These are phyloP conservation scores for Caenorhabditis sp. DNA, from an alignment of 2,888 invertebrate genomes.

Conservation along the genomic window DNA sequence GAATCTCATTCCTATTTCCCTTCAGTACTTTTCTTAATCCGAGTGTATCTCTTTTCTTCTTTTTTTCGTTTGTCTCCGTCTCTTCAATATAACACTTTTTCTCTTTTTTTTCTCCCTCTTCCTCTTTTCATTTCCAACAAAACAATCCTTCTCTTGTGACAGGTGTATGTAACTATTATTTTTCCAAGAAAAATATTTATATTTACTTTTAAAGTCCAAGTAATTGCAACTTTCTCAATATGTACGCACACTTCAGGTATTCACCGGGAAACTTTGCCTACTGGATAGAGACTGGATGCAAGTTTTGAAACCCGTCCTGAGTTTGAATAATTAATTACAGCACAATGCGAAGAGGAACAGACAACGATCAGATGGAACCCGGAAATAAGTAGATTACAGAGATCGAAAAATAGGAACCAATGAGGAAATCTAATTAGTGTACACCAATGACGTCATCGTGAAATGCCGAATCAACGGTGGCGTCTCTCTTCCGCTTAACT, in stretches of 20 bases:
- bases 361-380: constrained; percentile 17
- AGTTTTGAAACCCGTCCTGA: constrained; percentile 9
- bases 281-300: background rate
- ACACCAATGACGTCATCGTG: constrained; percentile 61
- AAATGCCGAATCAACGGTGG: constrained; percentile 47
- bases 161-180: constrained; percentile 4
- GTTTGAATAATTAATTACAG: constrained; percentile 8
- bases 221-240: background rate
- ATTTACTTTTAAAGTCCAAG: background rate
- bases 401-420: constrained; percentile 4
- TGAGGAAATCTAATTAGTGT: constrained; percentile 32
- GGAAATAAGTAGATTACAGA: constrained; percentile 11
- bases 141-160: background rate
- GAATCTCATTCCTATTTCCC: constrained; percentile 23
- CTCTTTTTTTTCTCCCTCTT: background rate
- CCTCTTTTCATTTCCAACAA: background rate
- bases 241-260: background rate
- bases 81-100: too few relatives aligned
- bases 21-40: constrained; percentile 36
- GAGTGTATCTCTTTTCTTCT: constrained; percentile 19
- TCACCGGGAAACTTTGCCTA: constrained; percentile 1
- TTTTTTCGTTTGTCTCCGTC: too few relatives aligned
- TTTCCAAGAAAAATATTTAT: constrained; percentile 4
- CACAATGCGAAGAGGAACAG: background rate
- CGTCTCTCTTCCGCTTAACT: constrained; percentile 15